Evolutionary conservation across 2,113 vertebrate species (phyloP), one percentile per base, ranked within the genome.

Genomic region (Ciconia boyciana): DNA sequence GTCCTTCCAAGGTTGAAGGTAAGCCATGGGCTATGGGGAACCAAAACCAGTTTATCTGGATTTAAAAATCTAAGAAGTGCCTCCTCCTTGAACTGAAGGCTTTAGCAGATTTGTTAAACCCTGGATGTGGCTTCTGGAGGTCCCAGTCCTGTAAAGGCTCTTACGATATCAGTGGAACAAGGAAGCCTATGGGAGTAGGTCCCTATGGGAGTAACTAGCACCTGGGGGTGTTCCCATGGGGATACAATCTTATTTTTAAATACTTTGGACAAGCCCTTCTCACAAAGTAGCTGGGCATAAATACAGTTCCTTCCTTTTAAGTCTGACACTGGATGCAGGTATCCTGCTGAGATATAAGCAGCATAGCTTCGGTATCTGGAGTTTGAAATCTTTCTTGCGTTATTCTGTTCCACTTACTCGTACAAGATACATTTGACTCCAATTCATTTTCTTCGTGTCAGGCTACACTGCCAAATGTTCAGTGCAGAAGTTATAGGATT

Each of bases 401-500:
- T 96, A 89, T 78, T 97, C 65, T 89, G 51, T 89, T 95, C 93
- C 52, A 72, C 26, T 79, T 93, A 65, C 89, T 94, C 34, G 48
- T 96, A 84, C 96, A 96, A 96, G 78, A 58, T 83, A 78, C 28
- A 44, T 97, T 95, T 96, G 65, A 70, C 62, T 96, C 64, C 66
- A 78, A 86, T 74, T 94, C 2, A 39, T 87, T 96, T 96, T 96
- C 76, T 96, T 97, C 78, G 9, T 75, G 48, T 83, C 92, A 96
- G 77, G 58, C 86, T 93, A 71, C 60, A 71, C 44, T 94, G 83
- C 90, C 86, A 96, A 87, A 86, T 90, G 92, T 76, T 90, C 93
- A 58, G 83, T 96, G 81, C 75, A 96, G 76, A 97, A 97, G 76
- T 97, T 81, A 95, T 36, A 83, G 93, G 93, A 95, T 97, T 98